These are phyloP conservation scores for Rachycentron canadum DNA, from an alignment of 2,797 vertebrate species.

Conservation along the genomic window DNA sequence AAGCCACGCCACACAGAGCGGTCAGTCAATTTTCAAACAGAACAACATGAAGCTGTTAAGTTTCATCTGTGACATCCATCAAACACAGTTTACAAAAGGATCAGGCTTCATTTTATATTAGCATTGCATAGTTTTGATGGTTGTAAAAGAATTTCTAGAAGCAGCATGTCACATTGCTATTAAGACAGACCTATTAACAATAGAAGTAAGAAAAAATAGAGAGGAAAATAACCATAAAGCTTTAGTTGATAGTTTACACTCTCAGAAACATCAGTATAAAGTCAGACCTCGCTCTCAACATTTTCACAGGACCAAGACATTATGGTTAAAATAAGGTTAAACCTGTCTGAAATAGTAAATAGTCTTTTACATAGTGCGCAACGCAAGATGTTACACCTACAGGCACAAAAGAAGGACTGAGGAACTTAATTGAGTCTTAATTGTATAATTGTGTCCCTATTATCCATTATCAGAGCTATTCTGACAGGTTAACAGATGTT, in stretches of 20 bases:
- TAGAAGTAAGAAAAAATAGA: not conserved
- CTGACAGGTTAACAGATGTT: not conserved
- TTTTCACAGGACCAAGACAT: not conserved
- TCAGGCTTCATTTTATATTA: not conserved
- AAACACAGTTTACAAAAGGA: not conserved
- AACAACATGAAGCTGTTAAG: not conserved
- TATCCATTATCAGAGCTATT: not conserved
- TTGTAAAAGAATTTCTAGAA: not conserved
- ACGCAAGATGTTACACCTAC: not conserved
- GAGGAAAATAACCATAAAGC: not conserved
- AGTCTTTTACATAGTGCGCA: no score
- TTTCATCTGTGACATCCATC: not conserved
- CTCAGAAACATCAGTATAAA: no score
- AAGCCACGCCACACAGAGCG: not conserved
- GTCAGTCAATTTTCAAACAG: not conserved
- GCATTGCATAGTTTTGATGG: not conserved
- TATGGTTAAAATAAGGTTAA: not conserved
- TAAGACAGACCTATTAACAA: not conserved
- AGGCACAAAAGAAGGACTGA: not conserved
- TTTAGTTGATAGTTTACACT: no score
- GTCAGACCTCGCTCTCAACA: not conserved
- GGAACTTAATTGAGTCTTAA: no score
- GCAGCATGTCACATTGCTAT: not conserved
- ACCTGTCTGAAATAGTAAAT: not conserved
- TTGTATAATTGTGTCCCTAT: not conserved